Evolutionary conservation across 2,888 invertebrate genomes (phyloP).

Genomic region (Amphipoea oculea): DNA sequence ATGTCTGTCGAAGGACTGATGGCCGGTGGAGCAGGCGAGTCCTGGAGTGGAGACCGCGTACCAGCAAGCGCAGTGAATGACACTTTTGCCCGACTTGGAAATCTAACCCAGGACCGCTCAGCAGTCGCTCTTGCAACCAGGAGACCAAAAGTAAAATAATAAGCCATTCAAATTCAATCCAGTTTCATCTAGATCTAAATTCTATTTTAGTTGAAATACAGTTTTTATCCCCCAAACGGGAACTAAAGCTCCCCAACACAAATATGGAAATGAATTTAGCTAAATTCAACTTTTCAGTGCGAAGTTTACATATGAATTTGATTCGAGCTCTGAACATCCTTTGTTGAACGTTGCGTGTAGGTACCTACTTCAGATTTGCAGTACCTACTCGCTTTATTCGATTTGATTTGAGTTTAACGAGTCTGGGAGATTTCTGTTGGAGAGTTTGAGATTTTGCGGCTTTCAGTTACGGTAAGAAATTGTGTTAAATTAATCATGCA

Average conservation of each 20-base stretch:
- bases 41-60: too few species aligned
- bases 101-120: background rate
- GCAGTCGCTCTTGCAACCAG: background rate
- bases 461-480: background rate
- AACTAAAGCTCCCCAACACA: constrained; percentile 16
- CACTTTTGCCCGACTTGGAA: background rate
- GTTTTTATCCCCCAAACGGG: constrained; percentile 1
- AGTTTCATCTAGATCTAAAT: background rate
- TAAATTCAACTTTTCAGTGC: constrained; percentile 47
- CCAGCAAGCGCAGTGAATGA: too few species aligned
- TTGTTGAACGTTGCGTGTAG: constrained; percentile 27
- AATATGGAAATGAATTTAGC: constrained; percentile 53
- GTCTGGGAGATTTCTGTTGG: background rate
- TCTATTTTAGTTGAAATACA: constrained; percentile 10
- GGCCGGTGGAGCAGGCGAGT: too few species aligned
- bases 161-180: background rate
- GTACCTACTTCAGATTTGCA: constrained; percentile 21
- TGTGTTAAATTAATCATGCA: background rate
- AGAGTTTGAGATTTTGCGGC: background rate
- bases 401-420: constrained; percentile 29
- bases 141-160: background rate
- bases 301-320: constrained; percentile 55
- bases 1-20: too few species aligned
- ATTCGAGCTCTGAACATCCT: constrained; percentile 33
- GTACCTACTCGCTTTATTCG: constrained; percentile 10